Percentiles rank a stretch among this genome's conserved stretches.
Conservation (phyloP, 2,797 vertebrate species). For the Octomys mimax region DNA sequence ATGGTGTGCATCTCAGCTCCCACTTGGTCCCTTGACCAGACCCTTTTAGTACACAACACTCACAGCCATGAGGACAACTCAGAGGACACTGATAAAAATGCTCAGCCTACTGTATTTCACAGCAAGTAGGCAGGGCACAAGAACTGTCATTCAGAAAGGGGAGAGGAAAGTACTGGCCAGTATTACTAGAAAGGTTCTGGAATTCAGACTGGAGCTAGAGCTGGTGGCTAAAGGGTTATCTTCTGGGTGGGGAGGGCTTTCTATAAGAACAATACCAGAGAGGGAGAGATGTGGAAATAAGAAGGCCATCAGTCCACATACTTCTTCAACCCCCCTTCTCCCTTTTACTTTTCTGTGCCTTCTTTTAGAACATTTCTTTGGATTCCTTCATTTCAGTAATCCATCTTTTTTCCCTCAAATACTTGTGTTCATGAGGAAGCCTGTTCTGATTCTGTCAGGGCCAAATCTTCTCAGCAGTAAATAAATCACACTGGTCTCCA, state of each 20-base stretch:
- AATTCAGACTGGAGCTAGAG: background rate
- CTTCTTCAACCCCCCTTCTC: background rate
- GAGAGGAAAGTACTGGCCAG: background rate
- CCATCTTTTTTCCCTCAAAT: background rate
- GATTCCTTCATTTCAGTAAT: background rate
- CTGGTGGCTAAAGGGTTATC: background rate
- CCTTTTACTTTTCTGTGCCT: background rate
- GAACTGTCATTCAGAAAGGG: background rate
- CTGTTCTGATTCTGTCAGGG: slow-evolving; percentile 64
- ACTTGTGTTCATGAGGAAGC: slow-evolving; percentile 45
- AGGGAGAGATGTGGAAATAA: background rate
- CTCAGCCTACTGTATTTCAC: background rate
- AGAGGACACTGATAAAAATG: background rate
- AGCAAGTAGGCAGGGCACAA: background rate
- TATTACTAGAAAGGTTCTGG: background rate
- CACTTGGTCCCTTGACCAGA: background rate
- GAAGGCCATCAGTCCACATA: background rate
- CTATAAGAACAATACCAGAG: background rate
- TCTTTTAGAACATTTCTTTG: slow-evolving; percentile 22
- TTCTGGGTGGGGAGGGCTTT: background rate
- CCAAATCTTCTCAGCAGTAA: slow-evolving; percentile 68
- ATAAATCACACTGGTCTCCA: slow-evolving; percentile 79
- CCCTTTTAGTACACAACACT: background rate
- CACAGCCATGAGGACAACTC: background rate
- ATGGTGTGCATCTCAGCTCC: background rate